Base-by-base conservation (phyloP, 2,888 invertebrate genomes). In the Prosopocoilus inquinatus region DNA sequence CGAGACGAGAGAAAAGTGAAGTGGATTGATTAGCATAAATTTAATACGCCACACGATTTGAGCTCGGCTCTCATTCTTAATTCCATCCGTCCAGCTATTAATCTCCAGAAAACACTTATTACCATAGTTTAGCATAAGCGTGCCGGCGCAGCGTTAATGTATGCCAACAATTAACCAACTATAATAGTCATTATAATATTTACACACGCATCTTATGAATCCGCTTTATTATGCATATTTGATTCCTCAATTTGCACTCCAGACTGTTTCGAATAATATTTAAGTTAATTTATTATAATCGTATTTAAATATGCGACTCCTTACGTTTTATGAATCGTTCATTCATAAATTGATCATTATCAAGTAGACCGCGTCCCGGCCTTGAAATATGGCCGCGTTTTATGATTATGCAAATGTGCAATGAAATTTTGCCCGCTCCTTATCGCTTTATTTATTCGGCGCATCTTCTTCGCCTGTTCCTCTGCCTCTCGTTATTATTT, bases 51-150 rank as follows among this genome's bases (percentile, higher is more conserved):
- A 47, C 55, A 57, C 49, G 59, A 55, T 50, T 57, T 59, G 60
- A 60, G 53, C 55, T 54, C 52, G 43, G 53, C 54, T 55, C 59
- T 62, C 62, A 62, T 62, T 60, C 59, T 57, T 62, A 65, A 66
- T 66, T 66, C 64, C 59, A 58, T 60, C 56, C 62, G 59, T 61
- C 59, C 66, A 65, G 63, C 67, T 67, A 69, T 69, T 69, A 70
- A 70, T 70, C 70, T 65, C 63, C 65, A 65, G 67, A 67, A 65
- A 67, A 55, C 59, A 60, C 67, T 67, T 64, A 70, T 70, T 70
- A 70, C 69, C 70, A 70, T 70, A 70, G 67, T 70, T 70, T 70
- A 69, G 70, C 70, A 69, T 70, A 70, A 69, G 69, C 70, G 69
- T 70, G 70, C 68, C 67, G 62, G 48, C 39, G 64, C 62, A 62